These are phyloP conservation scores for Zygothrica quintamaculata DNA, from an alignment of 2,888 invertebrate species.

Conservation along the genomic window DNA sequence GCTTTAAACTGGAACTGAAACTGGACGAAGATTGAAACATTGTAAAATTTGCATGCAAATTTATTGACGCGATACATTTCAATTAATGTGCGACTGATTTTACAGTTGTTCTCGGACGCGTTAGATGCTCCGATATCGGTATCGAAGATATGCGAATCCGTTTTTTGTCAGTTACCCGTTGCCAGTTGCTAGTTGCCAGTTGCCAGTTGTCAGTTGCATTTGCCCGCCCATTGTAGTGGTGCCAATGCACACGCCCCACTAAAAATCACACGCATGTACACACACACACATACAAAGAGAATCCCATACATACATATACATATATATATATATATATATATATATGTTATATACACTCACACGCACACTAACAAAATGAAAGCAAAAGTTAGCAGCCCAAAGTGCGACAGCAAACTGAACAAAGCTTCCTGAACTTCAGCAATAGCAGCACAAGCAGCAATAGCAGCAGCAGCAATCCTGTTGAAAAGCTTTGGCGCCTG, in stretches of 20 bases:
- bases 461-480: slow-evolving; percentile 2
- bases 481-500: slow-evolving; percentile 8
- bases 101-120: slow-evolving; percentile 54
- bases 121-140: slow-evolving; percentile 52
- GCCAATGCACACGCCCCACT: slow-evolving; percentile 59
- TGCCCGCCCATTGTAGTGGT: slow-evolving; percentile 45
- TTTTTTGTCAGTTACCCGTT: slow-evolving; percentile 17
- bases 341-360: slow-evolving; percentile 1
- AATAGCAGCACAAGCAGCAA: background rate
- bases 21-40: slow-evolving; percentile 49
- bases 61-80: slow-evolving; percentile 59
- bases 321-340: background rate
- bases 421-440: slow-evolving; percentile 57
- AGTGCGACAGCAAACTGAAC: slow-evolving; percentile 75
- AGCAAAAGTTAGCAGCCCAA: slow-evolving; percentile 74
- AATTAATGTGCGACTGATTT: slow-evolving; percentile 64
- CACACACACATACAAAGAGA: slow-evolving; percentile 2
- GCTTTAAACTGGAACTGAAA: slow-evolving; percentile 19
- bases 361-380: slow-evolving; percentile 65
- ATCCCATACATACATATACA: background rate
- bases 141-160: slow-evolving; percentile 6
- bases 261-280: slow-evolving; percentile 21
- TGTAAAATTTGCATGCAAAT: slow-evolving; percentile 60
- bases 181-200: slow-evolving; percentile 23
- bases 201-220: slow-evolving; percentile 28